Percentiles rank a stretch among this genome's conserved stretches.
Conservation (phyloP, 2,888 invertebrate genomes). For the Amphipoea oculea region DNA sequence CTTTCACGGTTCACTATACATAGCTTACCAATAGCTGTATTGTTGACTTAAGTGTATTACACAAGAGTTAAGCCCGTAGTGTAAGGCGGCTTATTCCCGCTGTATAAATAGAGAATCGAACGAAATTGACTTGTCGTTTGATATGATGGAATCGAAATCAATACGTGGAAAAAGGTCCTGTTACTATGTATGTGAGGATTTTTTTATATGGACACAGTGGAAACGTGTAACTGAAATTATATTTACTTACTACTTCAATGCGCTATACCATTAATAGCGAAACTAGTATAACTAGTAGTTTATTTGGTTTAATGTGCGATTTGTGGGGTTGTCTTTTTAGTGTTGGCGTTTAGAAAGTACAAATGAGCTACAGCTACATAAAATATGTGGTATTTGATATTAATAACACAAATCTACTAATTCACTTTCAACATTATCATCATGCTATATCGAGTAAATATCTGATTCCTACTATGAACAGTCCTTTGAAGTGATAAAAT, state of each 20-base stretch:
- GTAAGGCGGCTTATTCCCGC: constrained; percentile 5
- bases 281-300: background rate
- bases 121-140: constrained; percentile 38
- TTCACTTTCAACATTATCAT: background rate
- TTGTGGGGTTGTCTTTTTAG: background rate
- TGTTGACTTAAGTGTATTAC: constrained; percentile 26
- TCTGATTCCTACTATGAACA: background rate
- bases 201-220: background rate
- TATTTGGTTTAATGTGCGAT: background rate
- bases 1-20: constrained; percentile 67
- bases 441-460: background rate
- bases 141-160: constrained; percentile 44
- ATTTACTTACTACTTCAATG: constrained; percentile 27
- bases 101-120: constrained; percentile 32
- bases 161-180: constrained; percentile 19
- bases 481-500: background rate
- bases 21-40: constrained; percentile 41
- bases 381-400: background rate
- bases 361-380: background rate
- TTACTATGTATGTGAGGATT: background rate
- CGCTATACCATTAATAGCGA: background rate
- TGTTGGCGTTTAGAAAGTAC: background rate
- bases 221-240: constrained; percentile 10
- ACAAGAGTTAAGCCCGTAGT: constrained; percentile 23
- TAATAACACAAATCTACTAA: background rate